These are phyloP conservation scores for Arion vulgaris DNA, from an alignment of 1,140 invertebrate genomes.

Conservation along the genomic window DNA sequence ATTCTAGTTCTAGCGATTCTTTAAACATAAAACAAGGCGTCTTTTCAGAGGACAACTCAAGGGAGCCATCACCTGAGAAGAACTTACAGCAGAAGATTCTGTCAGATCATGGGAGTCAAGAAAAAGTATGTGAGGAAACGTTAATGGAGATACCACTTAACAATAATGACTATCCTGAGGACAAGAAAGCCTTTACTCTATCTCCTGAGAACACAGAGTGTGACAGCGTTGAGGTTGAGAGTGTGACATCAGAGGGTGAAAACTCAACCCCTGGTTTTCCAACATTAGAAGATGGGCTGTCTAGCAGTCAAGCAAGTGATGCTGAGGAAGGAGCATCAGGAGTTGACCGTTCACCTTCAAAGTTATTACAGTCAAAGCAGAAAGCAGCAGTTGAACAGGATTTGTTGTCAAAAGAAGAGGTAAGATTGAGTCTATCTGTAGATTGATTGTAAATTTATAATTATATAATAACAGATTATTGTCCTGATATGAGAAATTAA, in stretches of 20 bases:
- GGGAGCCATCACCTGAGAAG: conserved; percentile 62
- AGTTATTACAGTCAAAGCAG: conserved; percentile 63
- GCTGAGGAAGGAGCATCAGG: conserved; percentile 82
- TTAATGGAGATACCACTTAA: conserved; percentile 69
- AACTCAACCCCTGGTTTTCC: conserved; percentile 83
- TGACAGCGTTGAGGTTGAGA: conserved; percentile 91
- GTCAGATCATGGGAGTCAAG: conserved; percentile 46
- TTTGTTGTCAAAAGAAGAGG: conserved; percentile 39
- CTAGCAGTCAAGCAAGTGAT: conserved; percentile 90
- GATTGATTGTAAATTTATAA: not conserved
- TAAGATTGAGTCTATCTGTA: not conserved
- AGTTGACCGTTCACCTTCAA: conserved; percentile 58
- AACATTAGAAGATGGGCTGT: conserved; percentile 92
- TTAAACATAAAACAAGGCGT: conserved; percentile 47
- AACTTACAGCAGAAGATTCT: conserved; percentile 47
- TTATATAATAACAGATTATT: too few species aligned
- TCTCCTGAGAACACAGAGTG: conserved; percentile 97
- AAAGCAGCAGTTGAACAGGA: conserved; percentile 61
- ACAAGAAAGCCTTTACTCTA: conserved; percentile 83
- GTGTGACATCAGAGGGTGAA: conserved; percentile 75
- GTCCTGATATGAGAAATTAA: too few species aligned
- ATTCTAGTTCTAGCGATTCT: conserved; percentile 67
- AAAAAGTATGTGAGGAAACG: conserved; percentile 64
- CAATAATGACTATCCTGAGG: conserved; percentile 56
- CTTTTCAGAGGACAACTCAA: conserved; percentile 48